These are phyloP conservation scores for Amphimallon solstitiale DNA, from an alignment of 2,888 invertebrate species.

Conservation along the genomic window DNA sequence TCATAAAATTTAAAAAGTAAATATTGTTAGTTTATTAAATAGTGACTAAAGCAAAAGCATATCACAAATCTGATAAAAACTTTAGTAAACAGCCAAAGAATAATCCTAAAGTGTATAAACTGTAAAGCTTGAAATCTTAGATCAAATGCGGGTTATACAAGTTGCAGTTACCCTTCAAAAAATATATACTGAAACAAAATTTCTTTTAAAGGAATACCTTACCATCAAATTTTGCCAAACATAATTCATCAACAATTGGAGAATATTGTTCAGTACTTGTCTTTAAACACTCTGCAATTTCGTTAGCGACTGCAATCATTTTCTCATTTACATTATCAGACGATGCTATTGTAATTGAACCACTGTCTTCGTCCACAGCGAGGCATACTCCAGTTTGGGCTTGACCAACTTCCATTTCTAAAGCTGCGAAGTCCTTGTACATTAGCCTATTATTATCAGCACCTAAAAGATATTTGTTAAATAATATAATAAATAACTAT, in stretches of 20 bases:
- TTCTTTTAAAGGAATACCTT: slow-evolving; percentile 16
- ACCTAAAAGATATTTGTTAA: neutral
- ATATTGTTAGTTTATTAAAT: too few relatives aligned
- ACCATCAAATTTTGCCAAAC: slow-evolving; percentile 50
- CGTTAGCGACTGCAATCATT: neutral
- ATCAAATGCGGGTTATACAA: too few relatives aligned
- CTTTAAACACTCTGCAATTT: slow-evolving; percentile 34
- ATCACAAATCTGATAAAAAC: too few relatives aligned
- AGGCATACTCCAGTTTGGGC: slow-evolving; percentile 32
- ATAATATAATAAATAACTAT: neutral
- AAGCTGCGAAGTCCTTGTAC: slow-evolving; percentile 23
- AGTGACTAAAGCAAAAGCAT: too few relatives aligned
- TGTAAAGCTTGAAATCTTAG: too few relatives aligned
- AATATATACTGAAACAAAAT: too few relatives aligned
- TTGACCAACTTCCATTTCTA: slow-evolving; percentile 25
- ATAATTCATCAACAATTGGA: slow-evolving; percentile 50
- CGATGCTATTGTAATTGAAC: slow-evolving; percentile 29
- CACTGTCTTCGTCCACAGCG: slow-evolving; percentile 17
- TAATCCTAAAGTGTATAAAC: too few relatives aligned
- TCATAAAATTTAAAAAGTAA: too few relatives aligned
- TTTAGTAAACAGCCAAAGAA: too few relatives aligned
- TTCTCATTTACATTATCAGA: neutral
- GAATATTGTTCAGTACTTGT: slow-evolving; percentile 45
- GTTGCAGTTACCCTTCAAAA: too few relatives aligned
- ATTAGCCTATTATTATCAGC: neutral